phyloP scores from a whole-genome alignment of 2,888 invertebrate species.

The Suillia variegata region DNA sequence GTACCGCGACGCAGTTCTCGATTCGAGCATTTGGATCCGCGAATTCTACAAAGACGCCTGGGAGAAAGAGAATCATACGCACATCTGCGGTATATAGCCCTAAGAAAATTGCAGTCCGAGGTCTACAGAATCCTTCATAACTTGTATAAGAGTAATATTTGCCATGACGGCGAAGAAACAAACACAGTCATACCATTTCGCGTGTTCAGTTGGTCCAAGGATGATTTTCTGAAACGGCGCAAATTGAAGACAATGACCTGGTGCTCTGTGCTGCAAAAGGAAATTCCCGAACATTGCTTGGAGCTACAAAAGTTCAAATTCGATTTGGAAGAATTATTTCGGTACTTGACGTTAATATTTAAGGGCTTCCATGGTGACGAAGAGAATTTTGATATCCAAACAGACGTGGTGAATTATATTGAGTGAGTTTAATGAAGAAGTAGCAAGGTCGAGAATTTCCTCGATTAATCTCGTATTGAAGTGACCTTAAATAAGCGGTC shows the following conservation, averaged over 20 bases:
- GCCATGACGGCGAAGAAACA: too few relatives aligned
- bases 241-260: constrained; percentile 15
- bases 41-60: too few relatives aligned
- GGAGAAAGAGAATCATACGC: too few relatives aligned
- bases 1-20: too few relatives aligned
- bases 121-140: too few relatives aligned
- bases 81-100: too few relatives aligned
- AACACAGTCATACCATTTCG: neutral
- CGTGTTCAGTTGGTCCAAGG: constrained; percentile 23
- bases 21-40: too few relatives aligned
- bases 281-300: neutral
- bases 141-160: too few relatives aligned
- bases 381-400: neutral
- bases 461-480: too few relatives aligned
- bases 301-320: constrained; percentile 20
- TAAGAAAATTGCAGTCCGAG: too few relatives aligned
- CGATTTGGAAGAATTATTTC: constrained; percentile 18
- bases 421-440: neutral
- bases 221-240: constrained; percentile 23
- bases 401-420: neutral
- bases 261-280: constrained; percentile 22
- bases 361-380: neutral
- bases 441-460: constrained; percentile 1
- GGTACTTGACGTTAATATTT: constrained; percentile 14
- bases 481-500: too few relatives aligned